phyloP scores from a whole-genome alignment of 2,113 vertebrate genomes.

The Prolemur simus region DNA sequence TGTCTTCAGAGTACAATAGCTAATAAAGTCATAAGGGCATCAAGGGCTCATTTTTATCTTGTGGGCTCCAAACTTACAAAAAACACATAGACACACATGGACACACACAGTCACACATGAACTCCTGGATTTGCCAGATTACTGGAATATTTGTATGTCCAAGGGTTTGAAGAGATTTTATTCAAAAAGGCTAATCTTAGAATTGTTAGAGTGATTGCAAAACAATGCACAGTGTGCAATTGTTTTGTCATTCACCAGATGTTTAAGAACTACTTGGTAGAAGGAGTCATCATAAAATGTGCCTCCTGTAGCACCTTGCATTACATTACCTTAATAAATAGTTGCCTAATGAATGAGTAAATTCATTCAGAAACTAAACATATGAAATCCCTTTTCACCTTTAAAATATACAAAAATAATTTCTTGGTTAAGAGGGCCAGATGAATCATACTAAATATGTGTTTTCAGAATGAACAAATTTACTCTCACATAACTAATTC shows the following conservation, averaged over 20 bases:
- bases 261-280: slow-evolving; percentile 39
- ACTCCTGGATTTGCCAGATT: neutral
- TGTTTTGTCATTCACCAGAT: slow-evolving; percentile 47
- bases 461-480: slow-evolving; percentile 35
- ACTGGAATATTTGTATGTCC: neutral
- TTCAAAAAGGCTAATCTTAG: slow-evolving; percentile 60
- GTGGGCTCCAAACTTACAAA: slow-evolving; percentile 53
- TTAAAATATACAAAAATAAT: slow-evolving; percentile 20
- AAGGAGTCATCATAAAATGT: slow-evolving; percentile 67
- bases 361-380: slow-evolving; percentile 36
- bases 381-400: neutral
- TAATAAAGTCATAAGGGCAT: slow-evolving; percentile 72
- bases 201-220: slow-evolving; percentile 57
- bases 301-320: neutral
- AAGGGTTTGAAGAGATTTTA: slow-evolving; percentile 8
- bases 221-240: slow-evolving; percentile 41
- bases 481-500: slow-evolving; percentile 64
- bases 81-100: neutral
- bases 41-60: slow-evolving; percentile 72
- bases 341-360: neutral
- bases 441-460: slow-evolving; percentile 20
- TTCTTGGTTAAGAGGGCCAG: neutral
- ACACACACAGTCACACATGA: neutral
- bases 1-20: slow-evolving; percentile 73
- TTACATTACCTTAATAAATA: slow-evolving; percentile 57